Conservation (phyloP, 2,888 invertebrate genomes). For the Aquatica leii region DNA sequence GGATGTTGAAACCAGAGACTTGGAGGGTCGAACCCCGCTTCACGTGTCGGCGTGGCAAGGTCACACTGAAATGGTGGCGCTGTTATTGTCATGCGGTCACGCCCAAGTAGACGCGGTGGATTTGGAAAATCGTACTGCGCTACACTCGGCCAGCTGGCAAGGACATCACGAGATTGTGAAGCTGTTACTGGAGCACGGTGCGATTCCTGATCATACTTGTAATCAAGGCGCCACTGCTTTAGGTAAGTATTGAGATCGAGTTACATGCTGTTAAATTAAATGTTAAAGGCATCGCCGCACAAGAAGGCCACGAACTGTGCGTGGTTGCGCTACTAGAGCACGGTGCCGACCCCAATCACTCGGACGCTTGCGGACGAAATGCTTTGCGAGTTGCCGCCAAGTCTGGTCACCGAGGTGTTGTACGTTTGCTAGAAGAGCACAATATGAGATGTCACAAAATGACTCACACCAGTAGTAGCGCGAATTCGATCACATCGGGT, state of each 20-base stretch:
- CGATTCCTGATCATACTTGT: conserved; percentile 87
- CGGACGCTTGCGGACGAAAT: conserved; percentile 86
- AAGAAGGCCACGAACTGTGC: conserved; percentile 94
- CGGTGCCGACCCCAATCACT: conserved; percentile 86
- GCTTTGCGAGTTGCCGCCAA: conserved; percentile 90
- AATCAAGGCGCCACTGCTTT: conserved; percentile 96
- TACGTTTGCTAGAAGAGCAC: conserved; percentile 78
- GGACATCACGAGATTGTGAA: conserved; percentile 87
- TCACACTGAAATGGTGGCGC: conserved; percentile 89
- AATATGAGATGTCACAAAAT: conserved; percentile 56
- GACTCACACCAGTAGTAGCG: conserved; percentile 56
- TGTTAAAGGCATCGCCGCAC: conserved; percentile 84
- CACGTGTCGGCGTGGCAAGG: conserved; percentile 96
- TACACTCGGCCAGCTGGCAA: conserved; percentile 97
- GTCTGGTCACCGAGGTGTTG: conserved; percentile 88
- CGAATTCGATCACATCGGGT: conserved; percentile 61
- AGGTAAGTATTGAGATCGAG: conserved; percentile 59
- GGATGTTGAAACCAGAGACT: conserved; percentile 86
- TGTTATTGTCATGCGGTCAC: conserved; percentile 78
- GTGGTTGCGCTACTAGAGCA: conserved; percentile 84
- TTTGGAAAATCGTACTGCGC: conserved; percentile 85
- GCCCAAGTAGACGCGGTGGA: conserved; percentile 90
- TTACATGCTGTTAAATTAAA: background rate
- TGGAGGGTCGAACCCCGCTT: conserved; percentile 89
- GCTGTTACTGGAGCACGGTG: conserved; percentile 80